Base-by-base conservation (phyloP, 2,888 invertebrate genomes). In the Cordylochernes scorpioides region DNA sequence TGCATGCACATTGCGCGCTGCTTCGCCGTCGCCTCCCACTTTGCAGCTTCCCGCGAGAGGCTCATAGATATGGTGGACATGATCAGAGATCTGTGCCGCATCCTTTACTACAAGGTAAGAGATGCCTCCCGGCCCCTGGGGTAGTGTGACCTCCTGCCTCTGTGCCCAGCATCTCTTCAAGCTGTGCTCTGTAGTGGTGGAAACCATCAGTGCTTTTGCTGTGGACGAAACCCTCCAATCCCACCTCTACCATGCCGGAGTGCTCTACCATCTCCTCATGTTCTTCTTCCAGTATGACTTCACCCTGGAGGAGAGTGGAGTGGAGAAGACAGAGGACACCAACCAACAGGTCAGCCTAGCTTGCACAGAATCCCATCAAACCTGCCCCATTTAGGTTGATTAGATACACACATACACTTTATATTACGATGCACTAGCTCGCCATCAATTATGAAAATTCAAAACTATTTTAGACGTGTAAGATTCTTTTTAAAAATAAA, bases 271-370 rank as follows among this genome's bases (percentile, higher is more conserved):
- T 45, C 57, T 97, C 29, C 54, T 97, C 21, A 64, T 77, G 1
- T 74, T 77, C 44, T 68, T 78, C 52, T 80, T 97, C 53, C 71
- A 71, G 36, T 99, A 88, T 53, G 97, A 97, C 58, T 97, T 73
- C 55, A 99, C 97, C 4, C 60, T 97, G 42, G 75, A 88, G 33
- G 94, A 97, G 58, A 80, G 88, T 28, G 94, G 91, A 0, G 75
- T 91, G 0, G 72, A 78, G 43, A 67, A 70, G 15, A 68, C 64
- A 42, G 72, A 72, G 45, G 70, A 74, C 28, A 67, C 71, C 3
- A 88, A 86, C 52, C 73, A 77, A 46, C 71, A 71, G 50, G 55
- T 56, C 18, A 22, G n/a, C n/a, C n/a, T 35, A 19, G 2, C 9
- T 19, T 19, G 9, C n/a, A n/a, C n/a, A n/a, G n/a, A n/a, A n/a